phyloP scores from a whole-genome alignment of 2,888 invertebrate species.

The Deilephila elpenor region DNA sequence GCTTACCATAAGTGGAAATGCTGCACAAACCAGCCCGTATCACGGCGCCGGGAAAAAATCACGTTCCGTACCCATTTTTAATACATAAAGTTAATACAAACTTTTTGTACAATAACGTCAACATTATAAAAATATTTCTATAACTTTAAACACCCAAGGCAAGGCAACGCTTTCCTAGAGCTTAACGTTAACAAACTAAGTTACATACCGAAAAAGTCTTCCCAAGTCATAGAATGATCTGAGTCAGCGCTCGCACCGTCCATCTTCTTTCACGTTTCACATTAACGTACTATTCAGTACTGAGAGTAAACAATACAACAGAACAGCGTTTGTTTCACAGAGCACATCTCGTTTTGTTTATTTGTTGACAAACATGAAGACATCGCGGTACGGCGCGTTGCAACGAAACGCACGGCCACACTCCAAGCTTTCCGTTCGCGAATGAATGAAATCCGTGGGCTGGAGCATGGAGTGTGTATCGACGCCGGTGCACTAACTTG shows the following conservation, averaged over 20 bases:
- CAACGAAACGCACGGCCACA: constrained; percentile 53
- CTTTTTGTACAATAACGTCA: neutral
- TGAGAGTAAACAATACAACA: constrained; percentile 45
- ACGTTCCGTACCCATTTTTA: constrained; percentile 39
- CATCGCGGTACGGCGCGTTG: constrained; percentile 59
- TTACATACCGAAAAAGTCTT: constrained; percentile 88
- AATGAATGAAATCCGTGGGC: constrained; percentile 59
- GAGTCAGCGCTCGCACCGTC: constrained; percentile 85
- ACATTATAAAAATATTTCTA: neutral
- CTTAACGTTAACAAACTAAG: constrained; percentile 22
- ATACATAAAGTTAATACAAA: constrained; percentile 8
- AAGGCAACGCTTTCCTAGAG: neutral
- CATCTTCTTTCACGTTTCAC: constrained; percentile 68
- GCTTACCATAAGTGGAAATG: constrained; percentile 69
- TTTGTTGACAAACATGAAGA: constrained; percentile 77
- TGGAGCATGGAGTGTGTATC: neutral
- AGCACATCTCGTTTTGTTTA: constrained; percentile 54
- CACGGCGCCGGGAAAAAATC: constrained; percentile 59
- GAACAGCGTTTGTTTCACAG: constrained; percentile 55
- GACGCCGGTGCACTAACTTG: constrained; percentile 21
- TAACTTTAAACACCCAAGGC: neutral
- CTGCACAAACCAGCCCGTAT: constrained; percentile 65
- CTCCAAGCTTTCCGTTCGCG: constrained; percentile 57
- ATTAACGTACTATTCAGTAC: constrained; percentile 29
- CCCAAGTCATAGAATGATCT: constrained; percentile 89